phyloP scores from a whole-genome alignment of 2,113 vertebrate genomes.

The Micronycteris hirsuta region DNA sequence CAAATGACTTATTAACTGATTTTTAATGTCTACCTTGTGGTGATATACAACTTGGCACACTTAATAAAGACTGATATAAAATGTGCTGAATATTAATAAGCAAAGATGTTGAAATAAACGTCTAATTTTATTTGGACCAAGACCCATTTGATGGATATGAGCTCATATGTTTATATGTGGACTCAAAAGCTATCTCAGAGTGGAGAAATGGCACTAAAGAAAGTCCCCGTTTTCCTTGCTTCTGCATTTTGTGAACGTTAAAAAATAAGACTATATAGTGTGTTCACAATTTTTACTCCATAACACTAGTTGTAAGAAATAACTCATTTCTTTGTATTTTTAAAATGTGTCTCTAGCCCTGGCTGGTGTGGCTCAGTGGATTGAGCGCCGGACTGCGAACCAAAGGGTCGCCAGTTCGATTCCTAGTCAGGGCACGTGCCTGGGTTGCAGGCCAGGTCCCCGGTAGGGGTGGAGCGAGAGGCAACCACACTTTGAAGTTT shows the following conservation, averaged over 20 bases:
- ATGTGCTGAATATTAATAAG: slow-evolving; percentile 59
- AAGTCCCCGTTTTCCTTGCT: neutral
- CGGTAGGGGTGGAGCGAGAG: too few species aligned
- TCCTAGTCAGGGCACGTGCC: too few species aligned
- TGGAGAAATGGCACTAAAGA: neutral
- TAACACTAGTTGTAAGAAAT: neutral
- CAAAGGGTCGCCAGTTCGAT: too few species aligned
- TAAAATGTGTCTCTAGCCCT: neutral
- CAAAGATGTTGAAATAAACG: slow-evolving; percentile 48
- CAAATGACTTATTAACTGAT: slow-evolving; percentile 41
- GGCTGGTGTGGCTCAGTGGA: too few species aligned
- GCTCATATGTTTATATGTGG: neutral
- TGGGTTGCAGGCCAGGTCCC: too few species aligned
- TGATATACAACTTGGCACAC: neutral
- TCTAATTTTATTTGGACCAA: neutral
- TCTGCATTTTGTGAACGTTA: neutral
- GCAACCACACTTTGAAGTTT: too few species aligned
- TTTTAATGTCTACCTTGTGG: neutral
- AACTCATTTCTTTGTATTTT: neutral
- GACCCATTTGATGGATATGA: neutral
- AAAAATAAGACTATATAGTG: neutral
- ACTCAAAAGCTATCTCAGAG: neutral
- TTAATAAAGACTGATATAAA: slow-evolving; percentile 47
- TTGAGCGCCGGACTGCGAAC: too few species aligned
- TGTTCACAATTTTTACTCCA: neutral